Percentiles rank a stretch among this genome's conserved stretches.
phyloP scores from a whole-genome alignment of 2,797 vertebrate genomes.

The Coccyzus lansbergi region DNA sequence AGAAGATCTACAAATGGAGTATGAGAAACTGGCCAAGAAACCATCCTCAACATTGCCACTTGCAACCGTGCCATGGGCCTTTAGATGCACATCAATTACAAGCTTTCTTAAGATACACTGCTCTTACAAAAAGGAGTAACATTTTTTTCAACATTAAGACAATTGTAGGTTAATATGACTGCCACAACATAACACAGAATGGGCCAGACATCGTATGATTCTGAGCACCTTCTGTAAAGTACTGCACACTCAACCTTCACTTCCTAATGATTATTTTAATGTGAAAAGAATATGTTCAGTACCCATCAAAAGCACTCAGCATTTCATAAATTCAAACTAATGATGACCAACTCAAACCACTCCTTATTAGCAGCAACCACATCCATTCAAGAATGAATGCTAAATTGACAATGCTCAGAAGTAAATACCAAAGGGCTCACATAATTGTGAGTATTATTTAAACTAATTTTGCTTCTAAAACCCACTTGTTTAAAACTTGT shows the following conservation, averaged over 20 bases:
- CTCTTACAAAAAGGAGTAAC: slow-evolving; percentile 46
- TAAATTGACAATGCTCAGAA: slow-evolving; percentile 10
- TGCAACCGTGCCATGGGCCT: neutral
- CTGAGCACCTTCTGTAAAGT: slow-evolving; percentile 28
- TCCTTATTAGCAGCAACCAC: neutral
- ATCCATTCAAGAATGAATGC: neutral
- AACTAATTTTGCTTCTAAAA: slow-evolving; percentile 44
- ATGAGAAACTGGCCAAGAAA: slow-evolving; percentile 12
- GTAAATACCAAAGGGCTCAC: slow-evolving; percentile 47
- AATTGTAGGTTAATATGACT: slow-evolving; percentile 44
- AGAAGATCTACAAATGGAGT: neutral
- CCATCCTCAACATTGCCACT: neutral
- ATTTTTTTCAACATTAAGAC: slow-evolving; percentile 55
- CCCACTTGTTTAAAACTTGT: no score
- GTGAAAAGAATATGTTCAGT: neutral
- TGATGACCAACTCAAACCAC: slow-evolving; percentile 49
- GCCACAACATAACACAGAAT: slow-evolving; percentile 32
- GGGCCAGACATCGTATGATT: neutral
- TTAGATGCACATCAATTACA: slow-evolving; percentile 48
- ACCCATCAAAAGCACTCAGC: slow-evolving; percentile 16
- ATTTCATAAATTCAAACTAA: neutral
- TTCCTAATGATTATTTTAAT: slow-evolving; percentile 4
- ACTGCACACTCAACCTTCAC: neutral
- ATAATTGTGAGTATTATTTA: slow-evolving; percentile 59
- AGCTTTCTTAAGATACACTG: slow-evolving; percentile 39